Base-by-base conservation (phyloP, 37 sponge, comb jelly and placozoan genomes). In the Halisarca cf. caerulea region DNA sequence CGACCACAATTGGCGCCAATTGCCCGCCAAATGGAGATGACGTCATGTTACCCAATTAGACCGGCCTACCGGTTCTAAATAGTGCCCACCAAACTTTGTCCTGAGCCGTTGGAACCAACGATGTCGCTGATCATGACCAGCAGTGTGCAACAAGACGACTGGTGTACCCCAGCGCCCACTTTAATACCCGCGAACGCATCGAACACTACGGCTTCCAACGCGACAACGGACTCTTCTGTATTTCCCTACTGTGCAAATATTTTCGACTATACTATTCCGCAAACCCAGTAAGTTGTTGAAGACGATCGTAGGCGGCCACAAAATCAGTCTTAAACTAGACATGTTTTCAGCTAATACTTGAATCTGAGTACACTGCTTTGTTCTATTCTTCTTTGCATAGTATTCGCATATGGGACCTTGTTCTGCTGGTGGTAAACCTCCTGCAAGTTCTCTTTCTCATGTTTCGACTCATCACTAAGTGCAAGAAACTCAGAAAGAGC, bases 401-500 rank as follows among this genome's bases (percentile, higher is more conserved):
- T 62, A 82, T 91, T 7, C 81, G 92, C 14, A 38, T 85, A 33
- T 91, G 77, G 44, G 92, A 91, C 66, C 42, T 91, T 18, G 14
- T 88, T 2, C 78, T 91, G 38, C 66, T 91, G 59, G 18, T 88
- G 36, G n/a, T 40, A 59, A 88, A 80, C 39, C 47, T 82, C 11
- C 0, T 84, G 20, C 87, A 86, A 24, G 61, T 88, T 2, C 41
- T n/a, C 14, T 85, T 53, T 59, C 82, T 91, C 40, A 20, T 91
- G 7, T 37, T 85, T 2, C 62, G 35, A 6, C 32, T 87, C 34
- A 35, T 51, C 3, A 40, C 86, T 37, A 88, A 85, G 38, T 36
- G 84, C 8, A 85, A 77, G 79, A 88, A 88, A 33, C 78, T 91
- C 1, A 17, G 43, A 1, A 57, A 66, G 14, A 91, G 85, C 47